These are phyloP conservation scores for Naso thynnoides DNA, from an alignment of 2,797 vertebrate species.

Conservation along the genomic window DNA sequence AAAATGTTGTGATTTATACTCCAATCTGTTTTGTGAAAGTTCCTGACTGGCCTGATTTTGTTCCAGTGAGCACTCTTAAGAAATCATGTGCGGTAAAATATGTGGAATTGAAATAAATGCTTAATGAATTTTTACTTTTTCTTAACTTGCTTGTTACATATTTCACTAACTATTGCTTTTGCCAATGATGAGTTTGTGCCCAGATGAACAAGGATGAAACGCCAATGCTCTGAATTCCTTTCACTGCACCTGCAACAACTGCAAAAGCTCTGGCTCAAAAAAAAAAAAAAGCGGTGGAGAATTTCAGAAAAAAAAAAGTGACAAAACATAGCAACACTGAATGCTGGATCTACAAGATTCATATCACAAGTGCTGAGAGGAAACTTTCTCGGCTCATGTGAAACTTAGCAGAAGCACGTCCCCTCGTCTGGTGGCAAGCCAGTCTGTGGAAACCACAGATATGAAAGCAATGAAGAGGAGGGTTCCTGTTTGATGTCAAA, in stretches of 20 bases:
- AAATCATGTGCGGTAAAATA: neutral
- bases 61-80: neutral
- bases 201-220: neutral
- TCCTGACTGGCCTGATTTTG: constrained; percentile 3
- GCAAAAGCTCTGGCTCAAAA: constrained; percentile 13
- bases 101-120: neutral
- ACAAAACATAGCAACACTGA: neutral
- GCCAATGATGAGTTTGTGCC: neutral
- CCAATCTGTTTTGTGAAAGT: neutral
- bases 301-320: neutral
- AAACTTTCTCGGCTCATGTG: neutral
- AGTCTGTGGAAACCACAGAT: constrained; percentile 51
- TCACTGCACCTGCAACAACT: constrained; percentile 39
- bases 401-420: constrained; percentile 15
- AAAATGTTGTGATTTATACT: constrained; percentile 45
- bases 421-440: constrained; percentile 1
- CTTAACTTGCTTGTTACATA: constrained; percentile 4
- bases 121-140: constrained; percentile 1
- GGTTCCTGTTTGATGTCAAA: constrained; percentile 51
- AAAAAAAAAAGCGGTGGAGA: neutral
- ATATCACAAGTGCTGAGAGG: neutral
- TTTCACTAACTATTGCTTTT: neutral
- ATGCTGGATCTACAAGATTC: neutral
- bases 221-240: constrained; percentile 27
- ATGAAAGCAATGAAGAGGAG: constrained; percentile 41